A percentile compares a stretch with the other conserved stretches of the same genome.
phyloP scores from a whole-genome alignment of 2,113 vertebrate genomes.

The Channa argus region DNA sequence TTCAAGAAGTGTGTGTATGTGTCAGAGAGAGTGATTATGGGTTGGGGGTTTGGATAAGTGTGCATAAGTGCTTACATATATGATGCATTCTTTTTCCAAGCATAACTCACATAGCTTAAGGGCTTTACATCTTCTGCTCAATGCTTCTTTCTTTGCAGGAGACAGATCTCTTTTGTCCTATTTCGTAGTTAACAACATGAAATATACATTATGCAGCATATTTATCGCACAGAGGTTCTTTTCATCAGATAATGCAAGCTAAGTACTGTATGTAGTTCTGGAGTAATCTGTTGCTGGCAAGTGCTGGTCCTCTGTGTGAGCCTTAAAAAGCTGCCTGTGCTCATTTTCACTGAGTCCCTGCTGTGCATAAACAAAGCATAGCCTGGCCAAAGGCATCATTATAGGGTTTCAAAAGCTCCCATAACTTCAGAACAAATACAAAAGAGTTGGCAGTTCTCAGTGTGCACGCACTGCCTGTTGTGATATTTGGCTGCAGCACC shows the following conservation, averaged over 20 bases:
- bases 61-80: constrained; percentile 12
- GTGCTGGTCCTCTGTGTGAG: constrained; percentile 49
- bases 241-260: constrained; percentile 31
- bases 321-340: constrained; percentile 65
- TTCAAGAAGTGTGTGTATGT: constrained; percentile 7
- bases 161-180: constrained; percentile 37
- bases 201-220: constrained; percentile 18
- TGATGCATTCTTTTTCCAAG: constrained; percentile 31
- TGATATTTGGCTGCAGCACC: constrained; percentile 73
- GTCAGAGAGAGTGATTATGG: not conserved
- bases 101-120: constrained; percentile 24
- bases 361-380: constrained; percentile 70
- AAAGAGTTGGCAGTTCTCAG: constrained; percentile 58
- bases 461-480: constrained; percentile 58
- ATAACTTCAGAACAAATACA: constrained; percentile 75
- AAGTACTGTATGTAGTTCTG: constrained; percentile 27
- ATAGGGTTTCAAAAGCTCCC: constrained; percentile 70
- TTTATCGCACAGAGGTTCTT: constrained; percentile 21
- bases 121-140: constrained; percentile 37
- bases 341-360: constrained; percentile 65
- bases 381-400: constrained; percentile 73
- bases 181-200: constrained; percentile 31
- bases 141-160: constrained; percentile 32
- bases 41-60: constrained; percentile 1
- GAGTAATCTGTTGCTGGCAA: constrained; percentile 73